A percentile compares a stretch with the other conserved stretches of the same genome.
Conservation (phyloP, 2,888 invertebrate genomes). For the Eucera pruinosa region DNA sequence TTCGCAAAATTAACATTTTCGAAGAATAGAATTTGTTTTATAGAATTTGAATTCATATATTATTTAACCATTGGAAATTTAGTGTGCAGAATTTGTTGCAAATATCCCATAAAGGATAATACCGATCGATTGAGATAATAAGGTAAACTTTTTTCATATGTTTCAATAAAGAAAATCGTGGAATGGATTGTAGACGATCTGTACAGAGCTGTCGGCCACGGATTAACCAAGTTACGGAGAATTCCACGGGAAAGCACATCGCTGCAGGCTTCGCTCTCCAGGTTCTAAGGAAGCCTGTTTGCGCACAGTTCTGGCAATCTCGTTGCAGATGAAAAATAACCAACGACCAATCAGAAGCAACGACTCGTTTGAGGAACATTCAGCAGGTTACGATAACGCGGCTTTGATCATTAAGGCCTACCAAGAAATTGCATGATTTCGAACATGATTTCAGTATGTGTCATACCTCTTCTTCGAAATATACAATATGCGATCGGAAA, state of each 20-base stretch:
- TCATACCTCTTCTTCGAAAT: slow-evolving; percentile 14
- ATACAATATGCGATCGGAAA: background rate
- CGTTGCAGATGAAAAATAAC: slow-evolving; percentile 63
- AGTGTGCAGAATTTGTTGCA: too few species aligned
- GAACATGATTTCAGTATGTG: slow-evolving; percentile 31
- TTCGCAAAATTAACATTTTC: background rate
- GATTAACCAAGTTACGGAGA: slow-evolving; percentile 62
- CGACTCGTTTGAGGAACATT: slow-evolving; percentile 33
- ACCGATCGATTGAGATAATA: too few species aligned
- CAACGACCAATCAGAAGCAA: slow-evolving; percentile 38
- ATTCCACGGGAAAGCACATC: slow-evolving; percentile 58
- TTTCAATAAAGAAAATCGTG: slow-evolving; percentile 25
- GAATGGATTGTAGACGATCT: slow-evolving; percentile 57
- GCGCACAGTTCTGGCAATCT: slow-evolving; percentile 55
- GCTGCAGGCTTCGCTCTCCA: slow-evolving; percentile 46
- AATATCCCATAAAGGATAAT: too few species aligned
- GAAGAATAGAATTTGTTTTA: too few species aligned
- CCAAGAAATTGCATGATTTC: slow-evolving; percentile 45
- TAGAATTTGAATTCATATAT: too few species aligned
- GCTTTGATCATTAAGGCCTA: slow-evolving; percentile 43
- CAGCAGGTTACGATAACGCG: slow-evolving; percentile 46
- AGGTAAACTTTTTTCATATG: slow-evolving; percentile 6
- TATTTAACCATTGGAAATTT: too few species aligned
- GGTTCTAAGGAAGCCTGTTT: slow-evolving; percentile 64
- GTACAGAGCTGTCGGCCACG: slow-evolving; percentile 44